Conservation (phyloP, 2,888 invertebrate species). For the Orchestes rusci region DNA sequence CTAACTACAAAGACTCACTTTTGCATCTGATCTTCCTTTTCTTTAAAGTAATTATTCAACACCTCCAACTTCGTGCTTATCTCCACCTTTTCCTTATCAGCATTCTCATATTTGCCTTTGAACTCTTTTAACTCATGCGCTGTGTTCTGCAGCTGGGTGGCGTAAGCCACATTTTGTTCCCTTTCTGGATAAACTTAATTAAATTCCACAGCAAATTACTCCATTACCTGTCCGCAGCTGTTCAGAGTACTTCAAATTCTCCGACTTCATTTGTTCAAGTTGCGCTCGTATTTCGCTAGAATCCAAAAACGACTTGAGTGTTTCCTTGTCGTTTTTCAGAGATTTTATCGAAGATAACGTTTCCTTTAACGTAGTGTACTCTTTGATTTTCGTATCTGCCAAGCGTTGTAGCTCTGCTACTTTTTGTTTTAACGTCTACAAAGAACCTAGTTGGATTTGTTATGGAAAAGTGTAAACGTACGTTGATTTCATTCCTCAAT, state of each 20-base stretch:
- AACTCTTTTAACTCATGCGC: constrained; percentile 49
- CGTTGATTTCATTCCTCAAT: constrained; percentile 49
- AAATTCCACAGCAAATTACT: neutral
- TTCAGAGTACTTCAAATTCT: constrained; percentile 46
- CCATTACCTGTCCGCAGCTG: constrained; percentile 17
- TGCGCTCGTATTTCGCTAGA: constrained; percentile 54
- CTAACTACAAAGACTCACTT: constrained; percentile 56
- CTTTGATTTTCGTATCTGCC: constrained; percentile 40
- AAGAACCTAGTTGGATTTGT: neutral
- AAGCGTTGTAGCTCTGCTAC: constrained; percentile 40
- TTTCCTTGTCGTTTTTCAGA: constrained; percentile 39
- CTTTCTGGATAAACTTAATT: constrained; percentile 33
- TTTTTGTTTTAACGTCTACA: constrained; percentile 39
- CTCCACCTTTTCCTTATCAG: constrained; percentile 67
- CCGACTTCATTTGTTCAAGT: constrained; percentile 48
- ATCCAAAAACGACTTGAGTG: constrained; percentile 44
- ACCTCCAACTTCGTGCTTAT: constrained; percentile 79
- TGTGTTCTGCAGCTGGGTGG: constrained; percentile 42
- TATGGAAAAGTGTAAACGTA: constrained; percentile 6
- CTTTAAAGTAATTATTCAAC: constrained; percentile 82
- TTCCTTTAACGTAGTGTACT: constrained; percentile 46
- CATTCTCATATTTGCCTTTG: constrained; percentile 53
- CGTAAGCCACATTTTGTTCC: constrained; percentile 43
- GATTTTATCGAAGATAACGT: constrained; percentile 44
- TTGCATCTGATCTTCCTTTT: constrained; percentile 78